A percentile compares a stretch with the other conserved stretches of the same genome.
phyloP scores from a whole-genome alignment of 37 sponge, comb jelly and placozoan species.

The Agelas oroides region DNA sequence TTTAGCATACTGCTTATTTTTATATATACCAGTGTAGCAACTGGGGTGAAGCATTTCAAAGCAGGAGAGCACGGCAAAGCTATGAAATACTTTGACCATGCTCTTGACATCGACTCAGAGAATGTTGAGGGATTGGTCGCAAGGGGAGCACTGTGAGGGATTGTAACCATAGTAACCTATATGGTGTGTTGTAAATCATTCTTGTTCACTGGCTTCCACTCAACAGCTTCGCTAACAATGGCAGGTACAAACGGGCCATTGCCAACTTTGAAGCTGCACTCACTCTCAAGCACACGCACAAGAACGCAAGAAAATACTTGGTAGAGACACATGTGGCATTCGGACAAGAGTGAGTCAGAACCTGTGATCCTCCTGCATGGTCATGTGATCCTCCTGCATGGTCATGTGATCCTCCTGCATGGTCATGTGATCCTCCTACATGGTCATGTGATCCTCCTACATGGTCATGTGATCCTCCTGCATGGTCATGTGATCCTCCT shows the following conservation, averaged over 20 bases:
- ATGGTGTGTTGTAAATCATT: neutral
- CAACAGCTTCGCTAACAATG: constrained; percentile 68
- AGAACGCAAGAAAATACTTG: constrained; percentile 78
- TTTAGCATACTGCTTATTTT: too few species aligned
- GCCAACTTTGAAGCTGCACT: constrained; percentile 73
- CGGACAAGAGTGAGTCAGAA: constrained; percentile 66
- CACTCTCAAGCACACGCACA: constrained; percentile 56
- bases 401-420: too few species aligned
- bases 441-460: too few species aligned
- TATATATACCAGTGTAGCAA: constrained; percentile 81
- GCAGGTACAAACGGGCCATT: constrained; percentile 52
- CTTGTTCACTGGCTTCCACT: neutral
- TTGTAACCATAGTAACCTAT: too few species aligned
- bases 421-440: too few species aligned
- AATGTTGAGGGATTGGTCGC: constrained; percentile 89
- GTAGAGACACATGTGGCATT: constrained; percentile 73
- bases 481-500: too few species aligned
- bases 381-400: too few species aligned
- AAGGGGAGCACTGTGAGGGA: constrained; percentile 80
- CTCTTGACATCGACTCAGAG: constrained; percentile 69
- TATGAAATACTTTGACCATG: constrained; percentile 70
- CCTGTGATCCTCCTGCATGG: too few species aligned
- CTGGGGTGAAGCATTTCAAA: constrained; percentile 76
- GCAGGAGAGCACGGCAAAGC: constrained; percentile 54
- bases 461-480: too few species aligned